Evolutionary conservation across 2,113 vertebrate species (phyloP).

Genomic region (Arvicanthis niloticus): DNA sequence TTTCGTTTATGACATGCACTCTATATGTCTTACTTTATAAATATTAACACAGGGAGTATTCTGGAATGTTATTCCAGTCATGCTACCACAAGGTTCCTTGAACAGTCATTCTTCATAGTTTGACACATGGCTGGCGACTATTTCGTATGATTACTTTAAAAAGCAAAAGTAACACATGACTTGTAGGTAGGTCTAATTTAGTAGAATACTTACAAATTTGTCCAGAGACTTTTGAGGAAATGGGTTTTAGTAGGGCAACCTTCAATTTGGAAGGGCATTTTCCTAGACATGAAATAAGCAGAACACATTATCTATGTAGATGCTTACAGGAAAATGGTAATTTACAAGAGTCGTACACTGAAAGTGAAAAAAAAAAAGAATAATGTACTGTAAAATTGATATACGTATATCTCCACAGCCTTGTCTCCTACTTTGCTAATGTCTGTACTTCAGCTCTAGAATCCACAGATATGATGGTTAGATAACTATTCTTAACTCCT

Average conservation of each 20-base stretch:
- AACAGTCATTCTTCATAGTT: constrained; percentile 58
- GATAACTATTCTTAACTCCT: background rate
- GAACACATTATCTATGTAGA: background rate
- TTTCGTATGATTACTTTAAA: constrained; percentile 64
- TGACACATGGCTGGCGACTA: background rate
- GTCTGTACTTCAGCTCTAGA: background rate
- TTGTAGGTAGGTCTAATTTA: constrained; percentile 73
- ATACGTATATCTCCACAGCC: background rate
- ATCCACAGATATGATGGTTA: constrained; percentile 15
- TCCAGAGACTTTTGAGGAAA: background rate
- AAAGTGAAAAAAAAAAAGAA: constrained; percentile 3
- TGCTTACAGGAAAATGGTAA: background rate
- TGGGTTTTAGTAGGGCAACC: background rate
- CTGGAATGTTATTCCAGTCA: background rate
- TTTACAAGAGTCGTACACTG: background rate
- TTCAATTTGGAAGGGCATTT: background rate
- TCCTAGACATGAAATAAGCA: background rate
- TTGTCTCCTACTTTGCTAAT: background rate
- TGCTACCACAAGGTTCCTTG: background rate
- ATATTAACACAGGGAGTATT: constrained; percentile 40
- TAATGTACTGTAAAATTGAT: background rate
- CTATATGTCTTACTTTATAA: constrained; percentile 56
- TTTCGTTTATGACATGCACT: constrained; percentile 43
- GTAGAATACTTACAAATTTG: constrained; percentile 51
- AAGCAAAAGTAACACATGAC: constrained; percentile 52